Base-by-base conservation (phyloP, 2,797 vertebrate species). In the Acrossocheilus wenchowensis region DNA sequence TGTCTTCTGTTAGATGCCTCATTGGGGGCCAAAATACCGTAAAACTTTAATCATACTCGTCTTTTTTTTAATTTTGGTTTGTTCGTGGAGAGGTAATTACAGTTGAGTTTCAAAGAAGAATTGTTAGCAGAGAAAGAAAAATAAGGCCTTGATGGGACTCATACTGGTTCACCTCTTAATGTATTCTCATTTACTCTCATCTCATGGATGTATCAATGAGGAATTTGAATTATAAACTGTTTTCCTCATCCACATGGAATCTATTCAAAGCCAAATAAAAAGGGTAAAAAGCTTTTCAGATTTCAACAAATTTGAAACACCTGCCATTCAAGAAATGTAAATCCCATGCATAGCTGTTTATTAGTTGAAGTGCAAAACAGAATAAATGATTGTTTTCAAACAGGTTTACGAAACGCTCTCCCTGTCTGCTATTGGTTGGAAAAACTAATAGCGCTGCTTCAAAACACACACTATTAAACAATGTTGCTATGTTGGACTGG, bases 71-170 rank as follows among this genome's bases (percentile, higher is more conserved):
- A 83, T 86, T 90, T 2, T 4, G 66, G 89, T 92, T 94, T 75
- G 85, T 94, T 95, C 94, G 89, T 91, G 89, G 92, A 92, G 93
- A 88, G 90, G 89, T 91, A 88, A 90, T 91, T 90, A 75, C 69
- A 89, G 87, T 82, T 78, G 52, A 41, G 39, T 86, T 89, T 8
- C 30, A 78, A 84, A 80, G 87, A 88, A 77, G 45, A 87, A 79
- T 84, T 84, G 83, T 75, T 84, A 73, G 62, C 68, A 75, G 60
- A 50, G 5, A 66, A 87, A 64, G 74, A 86, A 86, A 84, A 87
- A 83, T 86, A 88, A 64, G 69, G 75, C 57, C 73, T 80, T 87
- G 83, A 87, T 82, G 60, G 45, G 26, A 36, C 2, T 60, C 43
- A 41, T 12, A 6, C 23, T 85, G 78, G 19, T 45, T 48, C n/a